Conservation (phyloP, 2,113 vertebrate species). For the Centropristis striata region DNA sequence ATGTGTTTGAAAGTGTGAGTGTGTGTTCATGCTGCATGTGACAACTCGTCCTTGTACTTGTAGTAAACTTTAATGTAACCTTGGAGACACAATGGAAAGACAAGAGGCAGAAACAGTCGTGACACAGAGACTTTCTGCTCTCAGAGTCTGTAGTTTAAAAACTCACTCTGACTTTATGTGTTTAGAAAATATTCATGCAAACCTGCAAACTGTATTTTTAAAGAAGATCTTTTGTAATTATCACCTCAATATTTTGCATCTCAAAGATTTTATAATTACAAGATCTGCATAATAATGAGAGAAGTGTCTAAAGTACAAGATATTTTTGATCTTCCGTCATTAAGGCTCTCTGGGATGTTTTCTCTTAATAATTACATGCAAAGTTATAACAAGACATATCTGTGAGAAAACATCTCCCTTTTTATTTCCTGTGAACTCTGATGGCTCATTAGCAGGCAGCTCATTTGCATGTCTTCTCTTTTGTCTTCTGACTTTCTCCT, state of each 20-base stretch:
- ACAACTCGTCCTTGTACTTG: not conserved
- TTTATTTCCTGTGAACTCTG: not conserved
- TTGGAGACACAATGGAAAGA: not conserved
- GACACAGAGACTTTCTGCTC: not conserved
- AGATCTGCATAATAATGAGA: not conserved
- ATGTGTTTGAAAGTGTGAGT: too few relatives aligned
- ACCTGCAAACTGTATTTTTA: not conserved
- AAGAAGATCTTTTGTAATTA: not conserved
- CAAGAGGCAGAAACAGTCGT: too few relatives aligned
- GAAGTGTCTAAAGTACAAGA: not conserved
- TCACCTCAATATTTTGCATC: not conserved
- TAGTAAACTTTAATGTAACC: not conserved
- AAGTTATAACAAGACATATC: not conserved
- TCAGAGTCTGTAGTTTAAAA: too few relatives aligned
- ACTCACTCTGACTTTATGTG: too few relatives aligned
- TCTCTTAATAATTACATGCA: not conserved
- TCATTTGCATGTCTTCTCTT: not conserved
- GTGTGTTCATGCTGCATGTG: conserved; percentile 5
- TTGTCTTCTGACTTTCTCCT: not conserved
- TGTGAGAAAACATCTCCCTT: not conserved
- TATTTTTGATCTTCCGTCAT: not conserved
- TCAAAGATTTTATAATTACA: not conserved
- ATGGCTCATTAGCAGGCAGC: not conserved
- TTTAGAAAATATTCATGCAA: not conserved
- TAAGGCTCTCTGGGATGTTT: not conserved